Evolutionary conservation across 2,888 invertebrate genomes (phyloP).

Genomic region (Gibbula magus): DNA sequence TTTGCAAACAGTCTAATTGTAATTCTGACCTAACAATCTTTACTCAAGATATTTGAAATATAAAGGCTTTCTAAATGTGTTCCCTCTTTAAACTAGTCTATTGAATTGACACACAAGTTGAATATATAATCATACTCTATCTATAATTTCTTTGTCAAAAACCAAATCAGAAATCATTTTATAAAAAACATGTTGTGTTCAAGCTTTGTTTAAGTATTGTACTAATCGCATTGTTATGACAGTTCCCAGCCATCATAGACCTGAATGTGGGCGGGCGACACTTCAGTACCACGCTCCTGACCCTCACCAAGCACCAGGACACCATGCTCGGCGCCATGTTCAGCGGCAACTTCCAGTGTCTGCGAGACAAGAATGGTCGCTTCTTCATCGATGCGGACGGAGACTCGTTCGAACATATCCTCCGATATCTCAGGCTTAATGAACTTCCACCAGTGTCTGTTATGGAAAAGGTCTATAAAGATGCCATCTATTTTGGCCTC

Average conservation of each 20-base stretch:
- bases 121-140: no score
- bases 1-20: no score
- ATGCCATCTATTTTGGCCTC: constrained; percentile 69
- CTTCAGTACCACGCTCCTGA: constrained; percentile 65
- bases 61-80: no score
- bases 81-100: no score
- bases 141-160: no score
- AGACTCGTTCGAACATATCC: constrained; percentile 61
- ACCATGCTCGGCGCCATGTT: constrained; percentile 72
- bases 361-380: constrained; percentile 64
- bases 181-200: no score
- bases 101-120: no score
- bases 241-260: constrained; percentile 65
- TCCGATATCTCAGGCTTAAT: constrained; percentile 66
- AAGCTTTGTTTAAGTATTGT: no score
- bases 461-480: constrained; percentile 59
- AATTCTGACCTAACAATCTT: no score
- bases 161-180: no score
- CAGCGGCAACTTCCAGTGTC: constrained; percentile 65
- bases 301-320: constrained; percentile 61
- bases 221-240: background rate
- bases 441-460: constrained; percentile 59
- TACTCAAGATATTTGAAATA: no score
- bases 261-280: constrained; percentile 70
- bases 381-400: constrained; percentile 72